Percentiles rank a stretch among this genome's conserved stretches.
phyloP scores from a whole-genome alignment of 2,113 vertebrate genomes.

The Thryonomys swinderianus region DNA sequence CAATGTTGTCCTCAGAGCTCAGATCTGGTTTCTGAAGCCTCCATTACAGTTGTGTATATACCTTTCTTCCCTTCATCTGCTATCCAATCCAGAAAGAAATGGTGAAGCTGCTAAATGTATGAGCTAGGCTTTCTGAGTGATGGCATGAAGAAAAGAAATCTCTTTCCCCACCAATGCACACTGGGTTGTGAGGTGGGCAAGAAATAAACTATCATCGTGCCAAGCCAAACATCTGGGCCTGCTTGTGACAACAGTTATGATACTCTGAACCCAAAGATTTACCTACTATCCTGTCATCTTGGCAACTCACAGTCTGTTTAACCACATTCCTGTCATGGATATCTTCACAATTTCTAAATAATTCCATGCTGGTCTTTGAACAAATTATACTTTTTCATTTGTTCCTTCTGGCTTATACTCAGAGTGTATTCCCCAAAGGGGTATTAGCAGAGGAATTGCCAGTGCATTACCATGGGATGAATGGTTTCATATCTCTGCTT shows the following conservation, averaged over 20 bases:
- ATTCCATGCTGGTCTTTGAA: neutral
- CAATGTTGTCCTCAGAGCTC: neutral
- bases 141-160: neutral
- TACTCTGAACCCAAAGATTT: neutral
- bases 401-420: neutral
- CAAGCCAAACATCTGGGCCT: neutral
- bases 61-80: too few species aligned
- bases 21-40: neutral
- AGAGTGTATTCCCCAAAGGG: neutral
- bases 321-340: neutral
- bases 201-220: neutral
- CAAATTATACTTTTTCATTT: conserved; percentile 20
- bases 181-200: neutral
- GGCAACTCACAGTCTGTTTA: neutral
- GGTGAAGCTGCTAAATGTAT: neutral
- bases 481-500: neutral
- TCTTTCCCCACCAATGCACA: neutral
- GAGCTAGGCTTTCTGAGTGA: neutral
- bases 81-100: neutral
- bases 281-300: too few species aligned
- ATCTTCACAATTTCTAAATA: conserved; percentile 8
- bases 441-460: neutral
- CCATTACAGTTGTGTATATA: neutral
- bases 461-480: neutral
- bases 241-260: neutral